These are phyloP conservation scores for Diplodus sargus DNA, from an alignment of 2,797 vertebrate species.

Conservation along the genomic window DNA sequence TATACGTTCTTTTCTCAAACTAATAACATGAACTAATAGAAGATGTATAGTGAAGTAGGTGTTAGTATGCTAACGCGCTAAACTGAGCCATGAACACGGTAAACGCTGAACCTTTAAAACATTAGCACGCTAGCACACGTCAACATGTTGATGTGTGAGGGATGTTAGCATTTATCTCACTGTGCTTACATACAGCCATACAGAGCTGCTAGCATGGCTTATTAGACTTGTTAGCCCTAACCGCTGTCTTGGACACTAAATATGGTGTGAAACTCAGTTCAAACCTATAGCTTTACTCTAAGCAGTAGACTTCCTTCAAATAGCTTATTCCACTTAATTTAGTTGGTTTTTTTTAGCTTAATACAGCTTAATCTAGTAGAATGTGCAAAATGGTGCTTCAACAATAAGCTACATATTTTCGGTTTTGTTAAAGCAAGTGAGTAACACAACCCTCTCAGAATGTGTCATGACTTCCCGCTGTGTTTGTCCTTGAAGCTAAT, in stretches of 20 bases:
- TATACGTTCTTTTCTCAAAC: too few species aligned
- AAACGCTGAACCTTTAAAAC: neutral
- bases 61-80: neutral
- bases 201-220: neutral
- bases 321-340: too few species aligned
- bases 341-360: too few species aligned
- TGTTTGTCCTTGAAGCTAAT: slow-evolving; percentile 5
- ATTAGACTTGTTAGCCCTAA: neutral
- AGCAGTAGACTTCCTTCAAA: too few species aligned
- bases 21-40: too few species aligned
- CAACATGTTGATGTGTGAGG: neutral
- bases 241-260: too few species aligned
- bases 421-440: slow-evolving; percentile 4
- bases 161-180: slow-evolving; percentile 27
- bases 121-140: neutral
- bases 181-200: slow-evolving; percentile 7
- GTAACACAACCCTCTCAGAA: slow-evolving; percentile 9
- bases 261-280: too few species aligned
- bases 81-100: neutral
- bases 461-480: neutral
- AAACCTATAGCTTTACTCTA: too few species aligned
- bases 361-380: too few species aligned
- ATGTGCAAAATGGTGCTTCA: too few species aligned
- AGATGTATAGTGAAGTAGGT: neutral
- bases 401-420: neutral